Percentiles rank a stretch among this genome's conserved stretches.
These are phyloP conservation scores for Drosophila neocordata DNA, from an alignment of 1,140 invertebrate genomes.

Conservation along the genomic window DNA sequence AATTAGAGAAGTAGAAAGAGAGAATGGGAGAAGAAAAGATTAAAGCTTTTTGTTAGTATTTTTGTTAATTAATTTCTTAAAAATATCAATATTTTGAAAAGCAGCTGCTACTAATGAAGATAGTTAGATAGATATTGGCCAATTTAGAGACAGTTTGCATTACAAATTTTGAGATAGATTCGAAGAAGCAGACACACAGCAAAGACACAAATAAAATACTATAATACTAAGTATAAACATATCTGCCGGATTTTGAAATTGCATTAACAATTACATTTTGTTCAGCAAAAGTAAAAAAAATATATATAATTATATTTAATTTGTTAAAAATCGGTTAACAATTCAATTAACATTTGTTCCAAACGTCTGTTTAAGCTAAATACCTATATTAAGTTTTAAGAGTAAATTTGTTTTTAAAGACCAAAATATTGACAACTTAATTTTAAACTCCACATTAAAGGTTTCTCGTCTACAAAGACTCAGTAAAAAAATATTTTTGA, in stretches of 20 bases:
- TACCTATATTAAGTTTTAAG: no score
- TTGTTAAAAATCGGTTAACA: no score
- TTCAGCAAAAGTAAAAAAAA: no score
- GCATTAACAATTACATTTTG: neutral
- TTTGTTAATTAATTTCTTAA: neutral
- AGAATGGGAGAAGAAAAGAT: neutral
- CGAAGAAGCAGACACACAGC: slow-evolving; percentile 21
- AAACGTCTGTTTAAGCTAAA: no score
- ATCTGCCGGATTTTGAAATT: slow-evolving; percentile 1
- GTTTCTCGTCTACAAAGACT: no score
- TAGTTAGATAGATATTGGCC: slow-evolving; percentile 32
- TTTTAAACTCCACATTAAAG: no score
- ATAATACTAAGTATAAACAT: slow-evolving; percentile 12
- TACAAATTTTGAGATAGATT: slow-evolving; percentile 39
- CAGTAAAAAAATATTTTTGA: no score
- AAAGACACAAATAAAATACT: slow-evolving; percentile 6
- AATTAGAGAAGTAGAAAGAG: neutral
- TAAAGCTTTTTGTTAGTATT: neutral
- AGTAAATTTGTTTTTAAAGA: no score
- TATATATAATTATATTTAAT: no score
- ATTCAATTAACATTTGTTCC: no score
- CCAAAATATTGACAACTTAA: no score
- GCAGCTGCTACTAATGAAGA: slow-evolving; percentile 11
- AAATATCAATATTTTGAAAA: slow-evolving; percentile 21
- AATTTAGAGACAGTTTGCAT: slow-evolving; percentile 32